These are phyloP conservation scores for Thripadectes ignobilis DNA, from an alignment of 2,797 vertebrate species.

Conservation along the genomic window DNA sequence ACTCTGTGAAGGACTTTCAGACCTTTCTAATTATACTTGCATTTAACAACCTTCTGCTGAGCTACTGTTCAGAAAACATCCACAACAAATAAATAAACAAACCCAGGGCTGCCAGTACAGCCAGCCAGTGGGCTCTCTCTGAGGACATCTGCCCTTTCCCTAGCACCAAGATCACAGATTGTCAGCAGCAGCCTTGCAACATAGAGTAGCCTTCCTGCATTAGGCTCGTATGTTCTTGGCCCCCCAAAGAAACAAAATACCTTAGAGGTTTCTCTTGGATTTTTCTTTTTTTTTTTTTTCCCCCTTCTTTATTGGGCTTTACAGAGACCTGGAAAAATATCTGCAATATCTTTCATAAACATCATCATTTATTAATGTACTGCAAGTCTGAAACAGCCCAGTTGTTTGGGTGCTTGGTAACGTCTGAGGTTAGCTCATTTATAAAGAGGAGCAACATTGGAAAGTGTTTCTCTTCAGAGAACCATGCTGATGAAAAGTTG, in stretches of 20 bases:
- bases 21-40: not conserved
- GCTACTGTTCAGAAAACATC: not conserved
- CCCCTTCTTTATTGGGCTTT: not conserved
- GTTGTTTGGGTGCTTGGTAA: slow-evolving; percentile 69
- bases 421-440: slow-evolving; percentile 59
- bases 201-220: not conserved
- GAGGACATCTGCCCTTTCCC: slow-evolving; percentile 16
- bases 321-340: slow-evolving; percentile 28
- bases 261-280: not conserved
- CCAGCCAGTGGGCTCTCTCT: not conserved
- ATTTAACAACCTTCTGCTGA: not conserved
- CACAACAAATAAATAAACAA: not conserved
- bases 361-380: slow-evolving; percentile 56
- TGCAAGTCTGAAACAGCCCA: slow-evolving; percentile 42
- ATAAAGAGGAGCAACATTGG: slow-evolving; percentile 60
- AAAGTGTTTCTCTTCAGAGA: slow-evolving; percentile 68
- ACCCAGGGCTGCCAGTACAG: not conserved
- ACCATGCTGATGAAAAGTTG: slow-evolving; percentile 69
- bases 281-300: not conserved
- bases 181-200: not conserved
- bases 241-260: not conserved
- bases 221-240: not conserved
- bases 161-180: not conserved
- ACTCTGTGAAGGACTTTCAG: not conserved
- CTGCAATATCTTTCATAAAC: slow-evolving; percentile 51